Evolutionary conservation across 2,797 vertebrate species (phyloP), one percentile per base, ranked within the genome.

Genomic region (Hydrocynus forskahlii): DNA sequence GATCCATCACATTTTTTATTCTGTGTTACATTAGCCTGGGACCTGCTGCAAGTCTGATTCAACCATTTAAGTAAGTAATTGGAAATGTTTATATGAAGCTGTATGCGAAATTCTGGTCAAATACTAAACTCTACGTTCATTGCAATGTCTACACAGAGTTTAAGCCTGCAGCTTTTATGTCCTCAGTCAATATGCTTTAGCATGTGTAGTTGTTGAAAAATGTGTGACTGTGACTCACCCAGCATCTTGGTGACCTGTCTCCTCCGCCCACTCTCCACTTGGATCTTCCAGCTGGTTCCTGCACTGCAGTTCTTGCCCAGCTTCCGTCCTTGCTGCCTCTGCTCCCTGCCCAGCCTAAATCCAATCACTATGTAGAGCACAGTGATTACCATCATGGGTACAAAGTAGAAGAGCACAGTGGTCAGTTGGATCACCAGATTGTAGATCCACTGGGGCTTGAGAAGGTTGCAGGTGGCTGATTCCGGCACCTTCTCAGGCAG

Each of bases 201-300:
- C 5, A 35, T 38, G 25, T 13, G 13, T 38, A 62, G 35, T 4
- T 69, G 40, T 8, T 14, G 5, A 67, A 81, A 45, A 57, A 21
- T 2, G 21, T 48, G 4, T n/a, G 6, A 14, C 4, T 40, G 10
- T n/a, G 19, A 93, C 94, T 95, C 83, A 95, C 95, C 91, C 17
- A 95, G 92, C 95, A 95, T 96, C 87, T 95, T 96, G 88, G 92
- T 94, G 86, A 95, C 90, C 76, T 96, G 94, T n/a, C 91, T 91
- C 80, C 91, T 90, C 54, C 92, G 92, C 5, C 92, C 86, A 7
- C 82, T 89, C 81, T 94, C 93, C 54, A 86, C 52, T 7, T 88
- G 88, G 45, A 92, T 90, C 81, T 88, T 93, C 85, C 89, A 92
- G 19, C 82, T 89, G 7, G 59, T 80, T 68, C 74, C 85, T 16